These are phyloP conservation scores for Drosophila fulvimacula DNA, from an alignment of 2,888 invertebrate genomes.

Conservation along the genomic window DNA sequence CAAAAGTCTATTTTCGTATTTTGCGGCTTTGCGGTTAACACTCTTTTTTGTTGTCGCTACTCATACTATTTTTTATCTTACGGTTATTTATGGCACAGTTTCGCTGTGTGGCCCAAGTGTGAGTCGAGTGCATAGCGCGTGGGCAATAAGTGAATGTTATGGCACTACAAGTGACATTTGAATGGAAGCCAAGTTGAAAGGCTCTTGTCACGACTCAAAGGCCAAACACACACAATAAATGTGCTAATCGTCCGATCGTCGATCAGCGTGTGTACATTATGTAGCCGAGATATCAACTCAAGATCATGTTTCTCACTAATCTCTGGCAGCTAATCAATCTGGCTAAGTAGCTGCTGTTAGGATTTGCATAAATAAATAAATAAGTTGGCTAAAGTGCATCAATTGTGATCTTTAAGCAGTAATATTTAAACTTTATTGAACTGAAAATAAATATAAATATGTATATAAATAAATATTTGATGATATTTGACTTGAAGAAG, in stretches of 20 bases:
- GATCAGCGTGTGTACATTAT: background rate
- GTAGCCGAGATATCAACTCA: background rate
- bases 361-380: background rate
- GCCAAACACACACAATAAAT: conserved; percentile 37
- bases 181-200: conserved; percentile 43
- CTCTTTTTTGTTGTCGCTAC: conserved; percentile 30
- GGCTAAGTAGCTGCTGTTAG: background rate
- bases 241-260: conserved; percentile 41
- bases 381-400: background rate
- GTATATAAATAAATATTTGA: too few species aligned
- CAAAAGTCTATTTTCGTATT: conserved; percentile 56
- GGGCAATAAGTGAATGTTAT: conserved; percentile 54
- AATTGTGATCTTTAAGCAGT: background rate
- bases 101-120: conserved; percentile 26
- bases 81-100: conserved; percentile 64
- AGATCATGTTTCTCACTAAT: conserved; percentile 11
- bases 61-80: conserved; percentile 15
- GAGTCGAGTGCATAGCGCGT: conserved; percentile 32
- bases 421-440: too few species aligned
- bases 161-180: conserved; percentile 57
- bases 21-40: conserved; percentile 65
- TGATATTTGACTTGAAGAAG: background rate
- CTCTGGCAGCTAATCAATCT: conserved; percentile 9
- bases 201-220: conserved; percentile 41
- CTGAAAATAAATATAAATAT: too few species aligned